These are phyloP conservation scores for Gambusia affinis DNA, from an alignment of 2,113 vertebrate genomes.

Conservation along the genomic window DNA sequence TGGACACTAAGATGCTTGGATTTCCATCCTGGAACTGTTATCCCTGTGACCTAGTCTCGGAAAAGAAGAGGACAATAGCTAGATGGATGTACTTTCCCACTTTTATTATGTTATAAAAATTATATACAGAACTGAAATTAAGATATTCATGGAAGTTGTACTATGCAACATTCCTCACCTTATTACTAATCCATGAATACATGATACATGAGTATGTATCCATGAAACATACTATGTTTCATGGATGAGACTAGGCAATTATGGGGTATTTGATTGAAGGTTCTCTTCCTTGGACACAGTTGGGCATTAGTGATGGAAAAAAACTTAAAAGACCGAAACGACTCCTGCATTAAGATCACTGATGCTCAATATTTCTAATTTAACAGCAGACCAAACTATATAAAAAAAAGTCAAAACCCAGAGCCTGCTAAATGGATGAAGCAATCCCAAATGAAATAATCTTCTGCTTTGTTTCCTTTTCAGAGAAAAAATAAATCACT, in stretches of 20 bases:
- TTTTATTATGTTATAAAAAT: background rate
- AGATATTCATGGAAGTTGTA: constrained; percentile 59
- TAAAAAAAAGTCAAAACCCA: constrained; percentile 36
- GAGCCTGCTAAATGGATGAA: constrained; percentile 55
- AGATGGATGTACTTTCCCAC: background rate
- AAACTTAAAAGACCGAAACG: constrained; percentile 69
- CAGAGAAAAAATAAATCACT: constrained; percentile 25
- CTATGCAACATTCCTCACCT: constrained; percentile 73
- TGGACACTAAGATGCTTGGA: background rate
- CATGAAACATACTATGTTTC: constrained; percentile 67
- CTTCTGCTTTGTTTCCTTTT: constrained; percentile 43
- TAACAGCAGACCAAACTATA: constrained; percentile 61
- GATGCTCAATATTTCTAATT: constrained; percentile 72
- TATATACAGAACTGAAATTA: constrained; percentile 52
- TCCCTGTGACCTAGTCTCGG: background rate
- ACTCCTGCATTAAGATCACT: constrained; percentile 61
- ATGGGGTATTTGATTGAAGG: constrained; percentile 66
- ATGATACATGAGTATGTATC: too few relatives aligned
- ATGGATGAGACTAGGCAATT: constrained; percentile 74
- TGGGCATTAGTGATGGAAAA: constrained; percentile 68
- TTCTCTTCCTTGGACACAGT: constrained; percentile 61
- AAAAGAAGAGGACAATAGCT: background rate
- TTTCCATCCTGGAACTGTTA: background rate
- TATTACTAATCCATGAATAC: too few relatives aligned
- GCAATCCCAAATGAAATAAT: constrained; percentile 58